Base-by-base conservation (phyloP, 92 coral and sea anemone genomes). In the Pocillopora grandis region DNA sequence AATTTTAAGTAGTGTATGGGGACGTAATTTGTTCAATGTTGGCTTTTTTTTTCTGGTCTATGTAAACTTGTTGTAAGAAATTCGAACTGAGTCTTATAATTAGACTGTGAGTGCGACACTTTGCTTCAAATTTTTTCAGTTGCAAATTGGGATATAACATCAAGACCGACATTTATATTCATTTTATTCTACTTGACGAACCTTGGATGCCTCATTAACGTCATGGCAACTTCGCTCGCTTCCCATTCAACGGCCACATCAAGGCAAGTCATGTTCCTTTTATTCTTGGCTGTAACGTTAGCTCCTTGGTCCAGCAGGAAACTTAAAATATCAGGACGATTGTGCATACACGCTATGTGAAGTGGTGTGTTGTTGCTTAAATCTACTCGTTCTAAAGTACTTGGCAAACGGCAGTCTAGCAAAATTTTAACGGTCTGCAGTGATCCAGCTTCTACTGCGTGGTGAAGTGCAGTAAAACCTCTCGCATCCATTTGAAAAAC, bases 221-320 rank as follows among this genome's bases (percentile, higher is more conserved):
- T 91, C 79, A 77, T 87, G 21, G 92, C 98, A 12, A 87, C 95
- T 65, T 70, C 76, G 31, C 58, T 82, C 2, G 83, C 88, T 37
- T 84, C 90, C 88, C 86, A 83, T 64, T 93, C 95, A 9, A 93
- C 85, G 19, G 98, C 98, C 12, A 89, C 85, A 72, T 93, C 98
- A 58, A 93, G 77, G 65, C 94, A 89, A 37, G 95, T 91, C 91
- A 80, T 72, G 57, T 83, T 63, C 18, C 77, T 72, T 48, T 72
- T 65, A 56, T 93, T 93, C 15, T 84, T 80, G 55, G 85, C 86
- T 10, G 95, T 87, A 19, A 90, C 85, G 75, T 91, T 87, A 55
- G 95, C 97, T 17, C 94, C 90, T 20, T 72, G 65, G 80, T 91
- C 95, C 31, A 93, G 82, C 42, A 93, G 69, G 58, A 84, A 81